phyloP scores from a whole-genome alignment of 2,888 invertebrate genomes.

The Drosophila atripex region DNA sequence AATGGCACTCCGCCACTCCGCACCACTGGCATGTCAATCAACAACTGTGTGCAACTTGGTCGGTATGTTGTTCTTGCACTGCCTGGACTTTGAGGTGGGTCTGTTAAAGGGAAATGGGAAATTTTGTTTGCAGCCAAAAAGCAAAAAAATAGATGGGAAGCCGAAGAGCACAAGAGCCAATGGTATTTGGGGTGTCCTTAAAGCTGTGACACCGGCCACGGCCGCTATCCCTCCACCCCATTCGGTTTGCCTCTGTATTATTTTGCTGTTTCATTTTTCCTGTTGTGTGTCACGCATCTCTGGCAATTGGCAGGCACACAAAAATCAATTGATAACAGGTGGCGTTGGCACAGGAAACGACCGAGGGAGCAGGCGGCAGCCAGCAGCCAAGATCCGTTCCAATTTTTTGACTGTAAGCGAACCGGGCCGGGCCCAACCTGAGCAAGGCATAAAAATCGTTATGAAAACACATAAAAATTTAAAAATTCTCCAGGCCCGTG shows the following conservation, averaged over 20 bases:
- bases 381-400: not conserved
- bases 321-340: conserved; percentile 79
- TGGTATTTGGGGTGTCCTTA: conserved; percentile 6
- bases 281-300: conserved; percentile 36
- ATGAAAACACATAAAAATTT: conserved; percentile 76
- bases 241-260: not conserved
- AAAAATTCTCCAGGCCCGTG: conserved; percentile 53
- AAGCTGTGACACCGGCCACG: conserved; percentile 35
- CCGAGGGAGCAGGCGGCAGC: not conserved
- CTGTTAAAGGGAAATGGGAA: conserved; percentile 20
- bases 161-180: not conserved
- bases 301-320: conserved; percentile 54
- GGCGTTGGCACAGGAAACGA: conserved; percentile 64
- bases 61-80: conserved; percentile 25
- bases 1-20: conserved; percentile 17
- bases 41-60: conserved; percentile 48
- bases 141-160: conserved; percentile 2
- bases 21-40: conserved; percentile 48
- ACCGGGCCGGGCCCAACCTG: conserved; percentile 31
- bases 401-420: conserved; percentile 9
- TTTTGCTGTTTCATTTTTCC: conserved; percentile 3
- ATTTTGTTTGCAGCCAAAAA: conserved; percentile 21
- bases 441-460: conserved; percentile 69
- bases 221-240: not conserved
- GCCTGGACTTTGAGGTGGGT: conserved; percentile 22